Percentiles rank a stretch among this genome's conserved stretches.
Evolutionary conservation across 2,113 vertebrate genomes (phyloP).

Genomic region (Limanda limanda): DNA sequence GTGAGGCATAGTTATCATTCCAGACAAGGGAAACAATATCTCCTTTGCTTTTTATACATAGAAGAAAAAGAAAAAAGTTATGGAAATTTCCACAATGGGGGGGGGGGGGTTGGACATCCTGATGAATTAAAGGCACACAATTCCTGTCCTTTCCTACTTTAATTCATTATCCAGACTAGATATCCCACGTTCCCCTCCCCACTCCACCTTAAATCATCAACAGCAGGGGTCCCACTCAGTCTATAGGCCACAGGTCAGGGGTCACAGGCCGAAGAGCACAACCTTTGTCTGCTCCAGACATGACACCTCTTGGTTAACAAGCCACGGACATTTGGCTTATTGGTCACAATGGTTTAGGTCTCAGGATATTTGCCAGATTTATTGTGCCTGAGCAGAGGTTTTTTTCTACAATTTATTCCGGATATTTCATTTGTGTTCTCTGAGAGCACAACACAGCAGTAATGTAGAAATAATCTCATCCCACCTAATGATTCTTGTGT

Average conservation of each 20-base stretch:
- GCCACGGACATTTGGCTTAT: conserved; percentile 3
- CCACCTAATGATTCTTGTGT: conserved; percentile 22
- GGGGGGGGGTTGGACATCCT: too few species aligned
- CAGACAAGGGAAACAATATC: too few species aligned
- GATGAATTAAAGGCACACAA: too few species aligned
- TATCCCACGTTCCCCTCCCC: not conserved
- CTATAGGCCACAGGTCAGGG: conserved; percentile 18
- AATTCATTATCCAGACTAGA: conserved; percentile 6
- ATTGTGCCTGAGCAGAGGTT: too few species aligned
- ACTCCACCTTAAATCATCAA: conserved; percentile 16
- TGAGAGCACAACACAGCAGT: not conserved
- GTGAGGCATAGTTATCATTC: not conserved
- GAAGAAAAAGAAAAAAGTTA: not conserved
- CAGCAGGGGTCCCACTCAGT: not conserved
- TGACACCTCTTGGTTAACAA: conserved; percentile 20
- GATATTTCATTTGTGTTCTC: conserved; percentile 5
- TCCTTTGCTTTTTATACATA: not conserved
- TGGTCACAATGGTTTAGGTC: not conserved
- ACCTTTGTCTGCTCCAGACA: conserved; percentile 28
- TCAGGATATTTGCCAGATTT: not conserved
- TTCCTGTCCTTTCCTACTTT: not conserved
- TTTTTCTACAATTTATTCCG: not conserved
- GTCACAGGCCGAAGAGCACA: conserved; percentile 25
- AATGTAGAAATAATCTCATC: not conserved
- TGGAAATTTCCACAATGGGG: not conserved